Base-by-base conservation (phyloP, 92 coral and sea anemone species). In the Muricea muricata region DNA sequence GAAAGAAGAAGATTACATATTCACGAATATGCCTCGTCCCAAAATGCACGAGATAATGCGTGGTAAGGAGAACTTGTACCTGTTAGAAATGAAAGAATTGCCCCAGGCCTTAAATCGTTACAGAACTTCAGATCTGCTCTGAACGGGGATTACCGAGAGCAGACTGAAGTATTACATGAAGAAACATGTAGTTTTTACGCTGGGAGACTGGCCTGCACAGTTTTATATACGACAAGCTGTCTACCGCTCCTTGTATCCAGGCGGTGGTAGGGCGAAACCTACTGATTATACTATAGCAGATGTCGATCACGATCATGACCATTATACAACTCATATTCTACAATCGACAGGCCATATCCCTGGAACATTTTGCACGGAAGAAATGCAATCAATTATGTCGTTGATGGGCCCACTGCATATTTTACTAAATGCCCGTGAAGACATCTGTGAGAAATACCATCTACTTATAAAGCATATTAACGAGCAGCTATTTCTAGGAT, bases 121-220 rank as follows among this genome's bases (percentile, higher is more conserved):
- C 1, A 20, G 1, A 61, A 61, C 32, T 61, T 61, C 25, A 20
- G 25, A 61, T 13, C 69, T 13, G 69, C 69, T 23, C 69, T 61
- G n/a, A 3, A 61, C 69, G 14, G 15, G 69, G 69, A 20, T 61
- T 10, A 61, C 69, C 25, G 11, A 61, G 32, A 61, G 69, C 69
- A 61, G 32, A 1, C 25, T 61, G 32, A 26, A 61, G 32, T 12
- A 61, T 3, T 87, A 87, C 69, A 46, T 87, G 34, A 42, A 81
- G 10, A 65, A 81, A 40, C 73, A 54, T 58, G 30, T 60, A 23
- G n/a, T 81, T 45, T 37, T 82, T 17, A 72, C 57, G 18, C 90
- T 86, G 20, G 90, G 90, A 26, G 90, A 80, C 57, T 87, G 90
- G 87, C 86, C 86, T 18, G 80, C 81, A 23, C 90, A 87, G 42